Percentiles rank a stretch among this genome's conserved stretches.
Evolutionary conservation across 2,113 vertebrate genomes (phyloP).

Genomic region (Lates calcarifer): DNA sequence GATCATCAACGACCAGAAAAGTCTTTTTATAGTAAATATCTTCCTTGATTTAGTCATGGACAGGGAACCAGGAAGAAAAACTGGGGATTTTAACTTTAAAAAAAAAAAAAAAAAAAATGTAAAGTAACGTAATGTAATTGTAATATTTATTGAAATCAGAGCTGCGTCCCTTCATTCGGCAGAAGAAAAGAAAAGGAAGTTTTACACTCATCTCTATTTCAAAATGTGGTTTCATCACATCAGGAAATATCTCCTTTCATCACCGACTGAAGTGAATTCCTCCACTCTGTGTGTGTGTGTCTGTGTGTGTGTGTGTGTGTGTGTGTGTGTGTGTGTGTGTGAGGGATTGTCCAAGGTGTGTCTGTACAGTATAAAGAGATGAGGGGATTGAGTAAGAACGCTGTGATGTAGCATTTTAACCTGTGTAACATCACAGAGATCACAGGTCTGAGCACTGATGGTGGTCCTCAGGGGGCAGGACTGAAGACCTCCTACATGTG

Average conservation of each 20-base stretch:
- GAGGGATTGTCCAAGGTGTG: constrained; percentile 13
- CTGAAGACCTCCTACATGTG: too few species aligned
- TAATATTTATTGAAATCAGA: background rate
- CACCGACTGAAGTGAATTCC: background rate
- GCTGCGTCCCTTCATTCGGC: background rate
- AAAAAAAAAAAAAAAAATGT: too few species aligned
- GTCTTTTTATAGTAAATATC: too few species aligned
- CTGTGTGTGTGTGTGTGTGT: background rate
- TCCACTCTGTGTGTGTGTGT: background rate
- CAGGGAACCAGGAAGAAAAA: background rate
- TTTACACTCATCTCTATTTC: background rate
- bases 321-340: constrained; percentile 1
- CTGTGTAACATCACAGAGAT: too few species aligned
- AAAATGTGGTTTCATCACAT: constrained; percentile 20
- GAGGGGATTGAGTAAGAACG: background rate
- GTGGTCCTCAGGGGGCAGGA: too few species aligned
- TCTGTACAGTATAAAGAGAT: background rate
- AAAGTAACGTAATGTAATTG: too few species aligned
- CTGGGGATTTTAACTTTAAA: background rate
- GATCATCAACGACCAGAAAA: too few species aligned
- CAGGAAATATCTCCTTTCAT: background rate
- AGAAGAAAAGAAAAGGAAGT: background rate
- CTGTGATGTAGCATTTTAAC: background rate
- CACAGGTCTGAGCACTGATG: too few species aligned
- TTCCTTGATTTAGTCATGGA: too few species aligned